These are phyloP conservation scores for Amphipoea lucens DNA, from an alignment of 2,888 invertebrate genomes.

Conservation along the genomic window DNA sequence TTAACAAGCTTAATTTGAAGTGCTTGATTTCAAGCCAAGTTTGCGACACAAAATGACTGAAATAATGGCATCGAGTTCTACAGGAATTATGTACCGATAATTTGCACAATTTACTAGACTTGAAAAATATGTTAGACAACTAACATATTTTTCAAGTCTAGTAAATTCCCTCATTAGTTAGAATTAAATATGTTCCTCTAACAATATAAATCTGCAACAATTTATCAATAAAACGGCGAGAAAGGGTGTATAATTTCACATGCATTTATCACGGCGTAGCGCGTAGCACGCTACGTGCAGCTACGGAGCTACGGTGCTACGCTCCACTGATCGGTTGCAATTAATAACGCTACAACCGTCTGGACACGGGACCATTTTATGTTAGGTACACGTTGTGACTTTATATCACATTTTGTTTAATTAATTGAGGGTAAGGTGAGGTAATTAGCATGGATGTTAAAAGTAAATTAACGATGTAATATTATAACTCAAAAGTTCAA, in stretches of 20 bases:
- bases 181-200: neutral
- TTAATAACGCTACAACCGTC: conserved; percentile 56
- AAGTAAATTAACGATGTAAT: neutral
- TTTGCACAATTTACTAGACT: neutral
- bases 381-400: conserved; percentile 13
- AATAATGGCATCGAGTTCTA: neutral
- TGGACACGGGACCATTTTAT: conserved; percentile 35
- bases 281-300: conserved; percentile 46
- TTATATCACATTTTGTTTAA: conserved; percentile 25
- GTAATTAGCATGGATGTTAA: conserved; percentile 7
- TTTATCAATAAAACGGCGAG: conserved; percentile 23
- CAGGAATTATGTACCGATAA: neutral
- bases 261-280: conserved; percentile 52
- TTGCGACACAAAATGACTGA: neutral
- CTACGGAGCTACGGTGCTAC: conserved; percentile 49
- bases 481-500: neutral
- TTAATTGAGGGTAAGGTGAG: conserved; percentile 2
- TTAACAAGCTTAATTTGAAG: neutral
- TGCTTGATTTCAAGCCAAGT: neutral
- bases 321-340: conserved; percentile 54
- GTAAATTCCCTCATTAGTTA: neutral
- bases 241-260: conserved; percentile 39
- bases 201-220: conserved; percentile 9
- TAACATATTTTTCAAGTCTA: neutral
- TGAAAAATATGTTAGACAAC: no score